Percentiles rank a stretch among this genome's conserved stretches.
Evolutionary conservation across 2,113 vertebrate species (phyloP).

Genomic region (Pluvianellus socialis): DNA sequence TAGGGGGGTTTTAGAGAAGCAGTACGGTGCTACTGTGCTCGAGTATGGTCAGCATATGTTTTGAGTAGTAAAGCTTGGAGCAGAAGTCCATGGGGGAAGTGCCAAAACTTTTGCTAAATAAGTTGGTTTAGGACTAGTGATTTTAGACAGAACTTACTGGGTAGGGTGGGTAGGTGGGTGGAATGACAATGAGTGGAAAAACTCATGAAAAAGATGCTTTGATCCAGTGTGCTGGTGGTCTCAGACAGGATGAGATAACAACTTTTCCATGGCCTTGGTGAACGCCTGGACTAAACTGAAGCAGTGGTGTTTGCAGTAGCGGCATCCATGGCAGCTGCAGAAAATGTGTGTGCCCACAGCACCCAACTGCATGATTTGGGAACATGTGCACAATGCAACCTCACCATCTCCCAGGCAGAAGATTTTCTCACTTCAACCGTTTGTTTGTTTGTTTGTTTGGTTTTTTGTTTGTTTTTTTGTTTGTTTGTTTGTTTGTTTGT

Average conservation of each 20-base stretch:
- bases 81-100: not conserved
- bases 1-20: not conserved
- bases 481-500: not conserved
- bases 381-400: accelerated
- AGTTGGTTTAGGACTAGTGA: not conserved
- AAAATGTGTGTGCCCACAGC: too few species aligned
- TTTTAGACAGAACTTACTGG: not conserved
- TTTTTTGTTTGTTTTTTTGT: too few species aligned
- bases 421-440: not conserved
- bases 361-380: accelerated
- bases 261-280: not conserved
- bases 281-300: not conserved
- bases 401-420: not conserved
- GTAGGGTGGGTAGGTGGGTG: not conserved
- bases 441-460: not conserved
- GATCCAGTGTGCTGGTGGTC: not conserved
- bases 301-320: accelerated
- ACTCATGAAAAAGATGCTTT: not conserved
- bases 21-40: not conserved
- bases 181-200: not conserved
- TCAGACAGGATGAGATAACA: not conserved
- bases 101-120: not conserved
- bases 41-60: not conserved
- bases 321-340: accelerated
- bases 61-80: not conserved